Conservation (phyloP, 2,888 invertebrate species). For the Hirtodrosophila histrioides region DNA sequence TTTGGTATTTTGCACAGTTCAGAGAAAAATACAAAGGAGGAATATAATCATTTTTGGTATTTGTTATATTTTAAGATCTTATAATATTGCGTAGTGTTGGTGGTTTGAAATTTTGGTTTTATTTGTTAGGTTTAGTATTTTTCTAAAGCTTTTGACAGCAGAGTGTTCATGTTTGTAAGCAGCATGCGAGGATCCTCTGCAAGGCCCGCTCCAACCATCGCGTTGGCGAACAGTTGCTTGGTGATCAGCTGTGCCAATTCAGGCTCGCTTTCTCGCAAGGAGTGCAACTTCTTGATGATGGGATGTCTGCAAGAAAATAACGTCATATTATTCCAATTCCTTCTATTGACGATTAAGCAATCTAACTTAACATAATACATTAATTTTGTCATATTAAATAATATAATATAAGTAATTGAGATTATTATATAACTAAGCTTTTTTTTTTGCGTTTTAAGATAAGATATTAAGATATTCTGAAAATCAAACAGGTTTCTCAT, state of each 20-base stretch:
- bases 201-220: slow-evolving; percentile 97
- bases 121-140: slow-evolving; percentile 86
- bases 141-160: slow-evolving; percentile 92
- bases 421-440: too few relatives aligned
- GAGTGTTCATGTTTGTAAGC: slow-evolving; percentile 93
- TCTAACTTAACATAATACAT: too few relatives aligned
- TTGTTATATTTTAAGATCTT: slow-evolving; percentile 13
- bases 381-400: too few relatives aligned
- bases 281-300: slow-evolving; percentile 94
- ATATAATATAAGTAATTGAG: too few relatives aligned
- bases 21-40: too few relatives aligned
- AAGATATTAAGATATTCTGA: too few relatives aligned
- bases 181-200: slow-evolving; percentile 95
- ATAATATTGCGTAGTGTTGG: slow-evolving; percentile 5
- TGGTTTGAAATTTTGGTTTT: slow-evolving; percentile 23
- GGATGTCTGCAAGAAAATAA: slow-evolving; percentile 88
- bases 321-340: too few relatives aligned
- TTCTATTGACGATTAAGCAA: too few relatives aligned
- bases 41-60: slow-evolving; percentile 7
- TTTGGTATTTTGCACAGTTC: slow-evolving; percentile 10
- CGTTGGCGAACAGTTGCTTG: slow-evolving; percentile 96
- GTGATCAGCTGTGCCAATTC: slow-evolving; percentile 93
- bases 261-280: slow-evolving; percentile 89
- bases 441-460: too few relatives aligned
- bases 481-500: too few relatives aligned